These are phyloP conservation scores for Heterohyrax brucei DNA, from an alignment of 2,797 vertebrate species.

Conservation along the genomic window DNA sequence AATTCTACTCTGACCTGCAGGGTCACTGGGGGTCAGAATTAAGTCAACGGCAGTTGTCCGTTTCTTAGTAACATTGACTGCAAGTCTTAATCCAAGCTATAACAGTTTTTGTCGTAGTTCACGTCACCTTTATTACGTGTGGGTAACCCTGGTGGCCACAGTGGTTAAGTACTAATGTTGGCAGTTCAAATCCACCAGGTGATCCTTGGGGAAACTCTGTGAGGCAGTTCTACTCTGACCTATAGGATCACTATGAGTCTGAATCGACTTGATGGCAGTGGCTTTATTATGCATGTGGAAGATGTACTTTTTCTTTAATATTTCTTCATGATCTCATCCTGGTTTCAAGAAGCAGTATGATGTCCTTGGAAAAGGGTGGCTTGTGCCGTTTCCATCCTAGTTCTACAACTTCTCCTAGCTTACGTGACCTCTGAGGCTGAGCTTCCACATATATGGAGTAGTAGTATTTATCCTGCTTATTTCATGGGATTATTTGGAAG, in stretches of 20 bases:
- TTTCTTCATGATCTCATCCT: not conserved
- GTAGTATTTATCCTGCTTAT: not conserved
- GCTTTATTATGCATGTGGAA: not conserved
- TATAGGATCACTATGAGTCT: no score
- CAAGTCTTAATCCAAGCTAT: not conserved
- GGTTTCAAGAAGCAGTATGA: not conserved
- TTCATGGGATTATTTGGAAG: constrained; percentile 22
- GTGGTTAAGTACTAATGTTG: no score
- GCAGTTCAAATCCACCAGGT: no score
- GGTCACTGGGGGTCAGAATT: no score
- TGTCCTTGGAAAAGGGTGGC: not conserved
- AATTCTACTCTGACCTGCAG: no score
- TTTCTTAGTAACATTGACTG: not conserved
- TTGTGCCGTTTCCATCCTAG: not conserved
- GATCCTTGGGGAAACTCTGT: no score
- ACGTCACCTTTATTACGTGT: not conserved
- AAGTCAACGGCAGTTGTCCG: no score
- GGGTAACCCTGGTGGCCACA: no score
- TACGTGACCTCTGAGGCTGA: rapidly evolving
- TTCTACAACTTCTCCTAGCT: not conserved
- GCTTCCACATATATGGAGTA: not conserved
- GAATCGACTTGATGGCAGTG: no score
- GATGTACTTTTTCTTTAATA: not conserved
- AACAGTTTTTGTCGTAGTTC: not conserved
- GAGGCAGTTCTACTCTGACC: no score